Conservation (phyloP, 2,797 vertebrate species). For the Typhlichthys eigenmanni region DNA sequence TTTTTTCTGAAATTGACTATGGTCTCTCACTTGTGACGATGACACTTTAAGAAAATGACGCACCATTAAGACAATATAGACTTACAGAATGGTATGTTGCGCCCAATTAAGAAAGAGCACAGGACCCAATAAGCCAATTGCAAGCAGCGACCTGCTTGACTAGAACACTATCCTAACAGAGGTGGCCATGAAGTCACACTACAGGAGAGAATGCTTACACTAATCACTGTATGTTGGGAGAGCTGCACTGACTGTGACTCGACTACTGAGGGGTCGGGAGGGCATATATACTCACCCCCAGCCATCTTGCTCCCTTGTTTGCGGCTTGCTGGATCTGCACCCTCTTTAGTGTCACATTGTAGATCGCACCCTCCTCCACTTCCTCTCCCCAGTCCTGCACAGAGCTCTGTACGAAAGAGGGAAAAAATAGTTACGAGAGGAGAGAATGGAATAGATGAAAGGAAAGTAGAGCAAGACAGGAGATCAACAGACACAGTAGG, state of each 20-base stretch:
- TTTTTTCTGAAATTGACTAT: no score
- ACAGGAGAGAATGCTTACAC: no score
- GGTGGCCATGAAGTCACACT: no score
- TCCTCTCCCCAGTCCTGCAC: slow-evolving; percentile 96
- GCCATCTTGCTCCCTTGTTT: slow-evolving; percentile 95
- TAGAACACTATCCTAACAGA: no score
- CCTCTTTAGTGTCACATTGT: slow-evolving; percentile 93
- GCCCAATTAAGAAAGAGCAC: no score
- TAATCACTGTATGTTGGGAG: no score
- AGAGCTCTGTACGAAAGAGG: slow-evolving; percentile 80
- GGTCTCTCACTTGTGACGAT: no score
- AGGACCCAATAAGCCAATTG: no score
- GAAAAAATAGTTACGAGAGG: slow-evolving; percentile 11
- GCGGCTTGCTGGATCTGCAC: slow-evolving; percentile 95
- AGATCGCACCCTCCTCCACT: slow-evolving; percentile 94
- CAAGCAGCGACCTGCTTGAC: no score
- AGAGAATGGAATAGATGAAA: neutral
- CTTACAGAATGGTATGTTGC: no score
- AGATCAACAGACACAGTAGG: neutral
- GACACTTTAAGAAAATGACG: no score
- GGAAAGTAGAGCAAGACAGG: neutral
- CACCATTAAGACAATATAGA: no score
- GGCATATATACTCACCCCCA: slow-evolving; percentile 84
- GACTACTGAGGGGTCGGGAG: slow-evolving; percentile 3
- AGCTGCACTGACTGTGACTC: neutral